A percentile compares a stretch with the other conserved stretches of the same genome.
Conservation (phyloP, 2,888 invertebrate species). For the Buathra laborator region DNA sequence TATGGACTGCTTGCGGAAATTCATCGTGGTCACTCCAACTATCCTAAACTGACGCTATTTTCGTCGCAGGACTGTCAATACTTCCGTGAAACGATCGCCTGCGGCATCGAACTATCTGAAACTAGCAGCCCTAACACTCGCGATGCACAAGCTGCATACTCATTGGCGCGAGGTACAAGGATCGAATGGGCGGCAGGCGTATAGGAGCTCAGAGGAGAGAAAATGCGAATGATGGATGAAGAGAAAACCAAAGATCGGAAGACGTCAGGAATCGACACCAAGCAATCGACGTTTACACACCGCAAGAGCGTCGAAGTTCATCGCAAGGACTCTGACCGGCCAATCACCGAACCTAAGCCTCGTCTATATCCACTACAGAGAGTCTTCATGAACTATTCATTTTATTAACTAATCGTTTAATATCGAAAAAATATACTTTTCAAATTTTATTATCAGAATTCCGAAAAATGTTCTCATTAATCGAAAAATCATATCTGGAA, state of each 20-base stretch:
- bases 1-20: constrained; percentile 76
- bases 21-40: constrained; percentile 78
- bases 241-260: not conserved
- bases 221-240: not conserved
- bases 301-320: not conserved
- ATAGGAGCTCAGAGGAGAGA: not conserved
- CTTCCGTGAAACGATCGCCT: constrained; percentile 55
- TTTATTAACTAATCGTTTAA: too few relatives aligned
- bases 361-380: not conserved
- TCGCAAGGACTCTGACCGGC: not conserved
- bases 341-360: not conserved
- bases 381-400: not conserved
- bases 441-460: too few relatives aligned
- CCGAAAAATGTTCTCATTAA: too few relatives aligned
- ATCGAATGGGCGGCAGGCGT: not conserved
- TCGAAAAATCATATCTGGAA: too few relatives aligned
- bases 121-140: constrained; percentile 30
- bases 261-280: not conserved
- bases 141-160: constrained; percentile 2
- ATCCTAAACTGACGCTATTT: constrained; percentile 67
- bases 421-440: too few relatives aligned
- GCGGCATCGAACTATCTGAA: constrained; percentile 58
- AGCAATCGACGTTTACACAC: not conserved
- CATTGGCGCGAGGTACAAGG: not conserved
- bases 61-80: constrained; percentile 13